phyloP scores from a whole-genome alignment of 2,888 invertebrate genomes.

The Stenodera caucasica region DNA sequence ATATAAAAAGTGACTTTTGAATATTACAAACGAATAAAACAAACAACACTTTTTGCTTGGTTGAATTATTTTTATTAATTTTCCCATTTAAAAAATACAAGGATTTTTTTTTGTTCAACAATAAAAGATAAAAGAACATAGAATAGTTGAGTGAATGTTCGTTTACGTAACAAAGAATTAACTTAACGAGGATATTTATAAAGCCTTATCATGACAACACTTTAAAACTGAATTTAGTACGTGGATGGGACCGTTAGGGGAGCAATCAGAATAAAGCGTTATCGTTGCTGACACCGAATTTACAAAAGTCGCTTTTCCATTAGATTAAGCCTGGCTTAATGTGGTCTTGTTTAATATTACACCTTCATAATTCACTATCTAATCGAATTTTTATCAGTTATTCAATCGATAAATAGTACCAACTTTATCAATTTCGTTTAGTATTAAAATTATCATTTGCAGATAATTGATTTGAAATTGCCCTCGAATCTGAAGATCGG shows the following conservation, averaged over 20 bases:
- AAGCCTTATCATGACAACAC: constrained; percentile 52
- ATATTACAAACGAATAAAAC: background rate
- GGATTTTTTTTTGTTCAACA: background rate
- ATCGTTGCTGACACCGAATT: constrained; percentile 49
- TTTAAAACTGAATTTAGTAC: constrained; percentile 52
- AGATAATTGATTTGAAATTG: too few relatives aligned
- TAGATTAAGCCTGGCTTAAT: constrained; percentile 48
- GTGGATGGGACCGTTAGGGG: constrained; percentile 44
- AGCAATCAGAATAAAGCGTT: constrained; percentile 46
- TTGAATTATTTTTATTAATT: constrained; percentile 28
- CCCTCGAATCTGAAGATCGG: too few relatives aligned
- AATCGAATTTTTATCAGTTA: too few relatives aligned
- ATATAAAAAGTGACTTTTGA: background rate
- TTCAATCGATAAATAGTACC: too few relatives aligned
- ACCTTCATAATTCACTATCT: constrained; percentile 48
- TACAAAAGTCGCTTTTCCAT: constrained; percentile 48
- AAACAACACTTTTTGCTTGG: constrained; percentile 23
- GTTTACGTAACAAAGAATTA: constrained; percentile 47
- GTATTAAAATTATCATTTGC: too few relatives aligned
- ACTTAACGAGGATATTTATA: constrained; percentile 54
- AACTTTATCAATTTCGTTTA: too few relatives aligned
- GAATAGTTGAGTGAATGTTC: constrained; percentile 37
- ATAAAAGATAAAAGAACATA: constrained; percentile 3
- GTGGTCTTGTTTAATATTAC: constrained; percentile 47
- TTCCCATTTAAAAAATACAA: constrained; percentile 18